Evolutionary conservation across 2,888 invertebrate genomes (phyloP).

Genomic region (Eristalinus sepulchralis): DNA sequence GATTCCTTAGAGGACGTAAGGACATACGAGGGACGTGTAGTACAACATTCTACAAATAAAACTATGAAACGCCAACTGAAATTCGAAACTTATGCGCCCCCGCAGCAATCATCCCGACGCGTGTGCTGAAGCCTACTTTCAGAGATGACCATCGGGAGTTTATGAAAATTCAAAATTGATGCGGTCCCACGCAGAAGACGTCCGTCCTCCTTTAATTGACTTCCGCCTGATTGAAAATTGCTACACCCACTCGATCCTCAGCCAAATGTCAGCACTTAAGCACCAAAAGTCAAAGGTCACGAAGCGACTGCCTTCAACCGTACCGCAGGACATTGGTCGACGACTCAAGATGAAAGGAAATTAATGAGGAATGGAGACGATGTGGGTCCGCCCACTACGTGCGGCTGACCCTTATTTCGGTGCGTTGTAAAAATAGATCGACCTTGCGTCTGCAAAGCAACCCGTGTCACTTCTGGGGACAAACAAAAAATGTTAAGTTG

Average conservation of each 20-base stretch:
- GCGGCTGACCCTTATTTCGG: background rate
- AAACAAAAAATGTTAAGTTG: no score
- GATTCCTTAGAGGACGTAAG: no score
- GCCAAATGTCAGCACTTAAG: background rate
- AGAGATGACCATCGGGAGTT: no score
- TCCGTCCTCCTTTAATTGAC: background rate
- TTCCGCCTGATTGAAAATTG: background rate
- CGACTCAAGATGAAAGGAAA: no score
- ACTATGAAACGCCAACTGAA: no score
- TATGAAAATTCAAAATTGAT: background rate
- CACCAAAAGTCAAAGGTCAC: background rate
- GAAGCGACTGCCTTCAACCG: background rate
- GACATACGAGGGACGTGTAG: no score
- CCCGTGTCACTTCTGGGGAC: no score
- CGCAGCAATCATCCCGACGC: no score
- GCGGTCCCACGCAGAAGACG: background rate
- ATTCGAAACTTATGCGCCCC: no score
- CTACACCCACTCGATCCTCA: background rate
- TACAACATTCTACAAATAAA: no score
- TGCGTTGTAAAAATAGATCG: background rate
- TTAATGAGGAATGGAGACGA: background rate
- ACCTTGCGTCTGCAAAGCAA: background rate
- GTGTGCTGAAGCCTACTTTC: no score
- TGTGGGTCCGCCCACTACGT: background rate
- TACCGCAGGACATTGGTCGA: background rate